Conservation (phyloP, 2,113 vertebrate species). For the Talpa occidentalis region DNA sequence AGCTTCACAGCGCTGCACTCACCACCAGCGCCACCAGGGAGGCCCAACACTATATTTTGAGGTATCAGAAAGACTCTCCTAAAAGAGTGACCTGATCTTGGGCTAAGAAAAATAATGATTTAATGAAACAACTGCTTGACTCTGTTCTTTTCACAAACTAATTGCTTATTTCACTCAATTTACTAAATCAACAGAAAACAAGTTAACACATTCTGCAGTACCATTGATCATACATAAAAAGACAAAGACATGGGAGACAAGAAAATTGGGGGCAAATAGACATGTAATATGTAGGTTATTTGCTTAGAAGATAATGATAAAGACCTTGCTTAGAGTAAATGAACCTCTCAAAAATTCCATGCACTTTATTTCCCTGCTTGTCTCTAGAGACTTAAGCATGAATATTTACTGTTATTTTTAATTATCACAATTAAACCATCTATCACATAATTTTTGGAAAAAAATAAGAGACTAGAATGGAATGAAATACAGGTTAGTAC, state of each 20-base stretch:
- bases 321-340: background rate
- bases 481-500: background rate
- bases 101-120: background rate
- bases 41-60: background rate
- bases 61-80: background rate
- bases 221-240: background rate
- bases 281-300: background rate
- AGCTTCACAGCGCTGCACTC: too few relatives aligned
- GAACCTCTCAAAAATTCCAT: background rate
- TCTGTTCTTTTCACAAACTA: background rate
- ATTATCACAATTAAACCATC: background rate
- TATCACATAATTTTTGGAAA: background rate
- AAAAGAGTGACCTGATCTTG: background rate
- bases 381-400: background rate
- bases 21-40: too few relatives aligned
- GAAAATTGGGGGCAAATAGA: background rate
- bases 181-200: background rate
- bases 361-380: background rate
- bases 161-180: slow-evolving; percentile 17
- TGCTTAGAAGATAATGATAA: background rate
- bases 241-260: background rate
- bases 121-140: background rate
- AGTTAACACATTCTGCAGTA: background rate
- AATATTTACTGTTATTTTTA: background rate
- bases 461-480: background rate